Base-by-base conservation (phyloP, 1,140 invertebrate genomes). In the Sarcophaga bullata region DNA sequence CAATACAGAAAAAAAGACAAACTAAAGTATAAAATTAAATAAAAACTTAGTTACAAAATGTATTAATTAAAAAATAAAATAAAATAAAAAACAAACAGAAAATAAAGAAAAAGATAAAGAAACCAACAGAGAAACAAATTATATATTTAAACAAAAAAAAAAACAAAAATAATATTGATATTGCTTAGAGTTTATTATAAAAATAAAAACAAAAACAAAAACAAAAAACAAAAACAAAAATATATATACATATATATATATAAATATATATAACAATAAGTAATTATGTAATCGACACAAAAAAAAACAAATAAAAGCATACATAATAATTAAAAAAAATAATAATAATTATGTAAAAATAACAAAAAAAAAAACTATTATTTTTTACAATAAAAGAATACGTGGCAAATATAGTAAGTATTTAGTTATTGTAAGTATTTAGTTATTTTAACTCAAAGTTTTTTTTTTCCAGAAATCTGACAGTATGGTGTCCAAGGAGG, bases 121-220 rank as follows among this genome's bases (percentile, higher is more conserved):
- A 62, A 62, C 58, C 52, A 19, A 78, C 48, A 50, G 48, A 78
- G n/a, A 52, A 78, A 52, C n/a, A 52, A 52, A 52, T 50, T 50
- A 78, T 78, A 78, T 78, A 78, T 78, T 78, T 17, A 78, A 78
- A 13, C n/a, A n/a, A 48, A 78, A 52, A 78, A 52, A 78, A 6
- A 78, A 78, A 52, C 25, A 37, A 37, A n/a, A 37, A 37, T 37
- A 37, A 50, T 50, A 78, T 78, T 78, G 75, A 78, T 78, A 78
- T 78, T 78, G 75, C 75, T 78, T 78, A 78, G 75, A 78, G 75
- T 78, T 78, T 78, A 78, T 78, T 78, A 52, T 52, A 78, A 50
- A 78, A 50, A 76, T 25, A 10, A 13, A 50, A 50, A 50, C 49
- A 6, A 19, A 72, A 3, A 46, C 11, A 73, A 46, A 73, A 73